Evolutionary conservation across 2,797 vertebrate genomes (phyloP), one percentile per base, ranked within the genome.

Genomic region (Gymnocypris eckloni): DNA sequence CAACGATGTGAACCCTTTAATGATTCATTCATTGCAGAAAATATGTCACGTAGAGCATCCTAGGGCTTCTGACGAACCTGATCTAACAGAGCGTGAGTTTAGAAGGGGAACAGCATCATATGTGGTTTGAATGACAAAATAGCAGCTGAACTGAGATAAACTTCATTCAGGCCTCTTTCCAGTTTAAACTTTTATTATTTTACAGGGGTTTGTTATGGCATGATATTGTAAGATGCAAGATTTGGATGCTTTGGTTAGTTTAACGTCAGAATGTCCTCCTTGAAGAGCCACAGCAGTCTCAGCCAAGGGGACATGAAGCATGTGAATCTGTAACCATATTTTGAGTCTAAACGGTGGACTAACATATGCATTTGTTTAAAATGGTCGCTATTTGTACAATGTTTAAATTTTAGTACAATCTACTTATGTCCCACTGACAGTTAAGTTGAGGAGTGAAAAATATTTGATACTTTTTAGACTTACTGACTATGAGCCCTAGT

Each of bases 11-110:
- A 70, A 37, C 67, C 61, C 4, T 70, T 70, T 41, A 70, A 70
- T 70, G 67, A 70, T 70, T 70, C 67, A 41, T 70, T 70, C 67
- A 70, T 70, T 8, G 4, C 67, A 20, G 37, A 70, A 22, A 70
- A 70, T 9, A 39, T 70, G 67, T 70, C 67, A 70, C 22, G 67
- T 41, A 70, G 67, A 18, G 37, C 67, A 41, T 41, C 18, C 22
- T 41, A 70, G 7, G 67, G 33, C 37, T 41, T 43, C 41, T 45
- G 41, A 72, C 0, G 6, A 45, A 45, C 41, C 4, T 72, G 41
- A 72, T 72, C 41, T 72, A 72, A 72, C 22, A 72, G 70, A 72
- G n/a, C 2, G 5, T 45, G 70, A 45, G 39, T 43, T 25, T 45
- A 45, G 70, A 45, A 71, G 70, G 41, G 45, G 41, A 71, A n/a